Base-by-base conservation (phyloP, 2,797 vertebrate genomes). In the Phyllotis vaccarum region DNA sequence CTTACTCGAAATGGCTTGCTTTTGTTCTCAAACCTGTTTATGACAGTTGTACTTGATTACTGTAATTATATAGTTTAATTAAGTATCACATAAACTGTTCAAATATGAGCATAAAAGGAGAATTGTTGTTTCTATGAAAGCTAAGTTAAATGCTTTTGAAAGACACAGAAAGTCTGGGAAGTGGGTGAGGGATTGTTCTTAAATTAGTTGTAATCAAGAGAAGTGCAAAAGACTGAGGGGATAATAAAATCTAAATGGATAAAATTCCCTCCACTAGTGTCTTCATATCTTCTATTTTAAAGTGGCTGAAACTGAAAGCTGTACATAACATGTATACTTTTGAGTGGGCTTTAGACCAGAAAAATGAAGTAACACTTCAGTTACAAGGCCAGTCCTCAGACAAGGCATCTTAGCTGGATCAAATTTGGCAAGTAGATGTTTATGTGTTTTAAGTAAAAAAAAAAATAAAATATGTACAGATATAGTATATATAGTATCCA, bases 11-110 rank as follows among this genome's bases (percentile, higher is more conserved):
- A 60, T 64, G 37, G 34, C 58, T 64, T 95, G 91, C 76, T 95
- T 96, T 96, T 91, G 85, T 94, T 94, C 74, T 91, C 74, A 93
- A 92, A 95, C 92, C 93, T 96, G 92, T 86, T 97, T 94, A 92
- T 89, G 54, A 56, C 64, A 72, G 88, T 96, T 92, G 68, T 92
- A 72, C 91, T 96, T 94, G 93, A 95, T 96, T 83, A 94, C 94
- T 94, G 82, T 96, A 96, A 97, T 97, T 96, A 97, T 16, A 19
- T 89, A 66, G 78, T 93, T 97, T 97, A 96, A 98, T 94, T 96
- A 97, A 97, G 95, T 96, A 93, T 93, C 85, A 94, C 66, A 74
- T 90, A 93, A 96, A 95, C 86, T 91, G 87, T 93, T 94, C 75
- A 92, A 93, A 96, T 86, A 82, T 90, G 78, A 93, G 75, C 90